Evolutionary conservation across 2,113 vertebrate genomes (phyloP).

Genomic region (Ictidomys tridecemlineatus): DNA sequence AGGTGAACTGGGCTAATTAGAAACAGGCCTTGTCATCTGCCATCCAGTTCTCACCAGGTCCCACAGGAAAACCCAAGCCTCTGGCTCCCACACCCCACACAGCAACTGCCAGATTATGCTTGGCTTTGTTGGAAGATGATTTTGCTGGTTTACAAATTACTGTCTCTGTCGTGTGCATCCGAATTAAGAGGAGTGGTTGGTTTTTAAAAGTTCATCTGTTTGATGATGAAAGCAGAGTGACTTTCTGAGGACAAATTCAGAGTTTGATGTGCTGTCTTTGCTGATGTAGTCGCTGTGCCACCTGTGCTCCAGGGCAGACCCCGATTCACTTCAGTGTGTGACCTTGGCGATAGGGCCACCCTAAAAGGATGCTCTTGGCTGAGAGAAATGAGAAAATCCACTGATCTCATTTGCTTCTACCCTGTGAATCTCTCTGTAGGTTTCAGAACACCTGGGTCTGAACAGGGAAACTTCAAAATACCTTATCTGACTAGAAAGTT

Average conservation of each 20-base stretch:
- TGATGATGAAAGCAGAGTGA: background rate
- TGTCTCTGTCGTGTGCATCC: background rate
- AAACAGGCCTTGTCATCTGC: background rate
- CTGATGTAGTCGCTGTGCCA: background rate
- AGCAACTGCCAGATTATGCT: accelerated
- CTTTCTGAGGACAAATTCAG: background rate
- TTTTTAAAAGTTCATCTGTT: slow-evolving; percentile 25
- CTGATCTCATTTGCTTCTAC: background rate
- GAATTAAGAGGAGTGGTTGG: background rate
- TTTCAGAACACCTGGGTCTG: slow-evolving; percentile 13
- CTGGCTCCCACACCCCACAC: background rate
- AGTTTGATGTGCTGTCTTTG: background rate
- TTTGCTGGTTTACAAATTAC: background rate
- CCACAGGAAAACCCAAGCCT: background rate
- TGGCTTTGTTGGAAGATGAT: background rate
- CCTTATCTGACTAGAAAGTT: background rate
- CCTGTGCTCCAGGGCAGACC: accelerated
- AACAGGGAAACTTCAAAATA: background rate
- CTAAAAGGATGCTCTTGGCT: background rate
- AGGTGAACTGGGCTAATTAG: background rate
- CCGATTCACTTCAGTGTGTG: background rate
- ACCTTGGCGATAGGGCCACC: background rate
- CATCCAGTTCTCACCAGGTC: background rate
- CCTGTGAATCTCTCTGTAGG: slow-evolving; percentile 51
- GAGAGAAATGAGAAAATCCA: background rate